Base-by-base conservation (phyloP, 1,140 invertebrate species). In the Neodiprion virginianus region DNA sequence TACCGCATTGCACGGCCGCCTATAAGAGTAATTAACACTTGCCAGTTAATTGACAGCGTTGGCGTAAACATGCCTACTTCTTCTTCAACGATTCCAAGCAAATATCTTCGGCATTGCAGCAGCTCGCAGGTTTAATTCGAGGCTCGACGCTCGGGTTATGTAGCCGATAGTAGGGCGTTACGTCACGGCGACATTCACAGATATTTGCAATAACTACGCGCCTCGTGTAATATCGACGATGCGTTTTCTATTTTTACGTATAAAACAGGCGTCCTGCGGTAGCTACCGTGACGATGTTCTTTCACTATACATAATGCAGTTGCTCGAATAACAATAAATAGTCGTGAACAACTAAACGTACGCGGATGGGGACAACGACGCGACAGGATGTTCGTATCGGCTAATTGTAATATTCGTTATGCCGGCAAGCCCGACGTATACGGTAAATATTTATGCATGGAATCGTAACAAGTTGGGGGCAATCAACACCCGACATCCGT, bases 71-170 rank as follows among this genome's bases (percentile, higher is more conserved):
- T 61, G 28, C 28, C 28, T 40, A 61, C 53, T 61, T 17, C 53
- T 61, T 17, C 4, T 14, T 14, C 4, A 17, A 61, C 53, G 11
- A 9, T 61, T 17, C 8, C 11, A 14, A 61, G n/a, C 53, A 12
- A 61, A 40, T 5, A 40, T 61, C 11, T 61, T 61, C 53, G 53
- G 53, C 53, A 61, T 61, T 14, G 53, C 53, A 17, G 53, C 53
- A 61, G 53, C 53, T 61, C n/a, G 53, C 53, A 61, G 53, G 53
- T 61, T 61, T 17, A 17, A 61, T 61, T 61, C 53, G n/a, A 61
- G 53, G 53, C 53, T 61, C 53, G 53, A 61, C 0, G 4, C 11
- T n/a, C 50, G 50, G 50, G 50, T n/a, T n/a, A 61, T 5, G 11
- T 17, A 61, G 11, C 53, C 8, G 2, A 12, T 12, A 8, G 11